Percentiles rank a stretch among this genome's conserved stretches.
These are phyloP conservation scores for Rhodinocichla rosea DNA, from an alignment of 2,113 vertebrate genomes.

Conservation along the genomic window DNA sequence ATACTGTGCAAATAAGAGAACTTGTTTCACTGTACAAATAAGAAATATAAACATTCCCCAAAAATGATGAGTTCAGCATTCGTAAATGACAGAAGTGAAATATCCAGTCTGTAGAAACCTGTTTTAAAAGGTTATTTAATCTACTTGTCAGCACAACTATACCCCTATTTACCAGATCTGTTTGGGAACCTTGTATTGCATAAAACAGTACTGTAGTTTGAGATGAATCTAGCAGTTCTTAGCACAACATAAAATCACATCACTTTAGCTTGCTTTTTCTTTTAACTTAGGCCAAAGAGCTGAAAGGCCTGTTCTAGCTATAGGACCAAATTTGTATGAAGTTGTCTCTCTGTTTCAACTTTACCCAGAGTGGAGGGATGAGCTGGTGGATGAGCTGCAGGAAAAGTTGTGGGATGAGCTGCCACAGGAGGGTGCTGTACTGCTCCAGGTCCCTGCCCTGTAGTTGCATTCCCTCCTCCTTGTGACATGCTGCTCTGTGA, in stretches of 20 bases:
- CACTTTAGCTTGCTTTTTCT: not conserved
- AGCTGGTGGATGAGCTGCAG: slow-evolving; percentile 53
- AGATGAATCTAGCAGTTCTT: not conserved
- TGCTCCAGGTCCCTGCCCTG: slow-evolving; percentile 75
- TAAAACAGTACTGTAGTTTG: not conserved
- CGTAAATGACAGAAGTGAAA: not conserved
- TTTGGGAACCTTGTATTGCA: not conserved
- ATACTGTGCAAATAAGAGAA: not conserved
- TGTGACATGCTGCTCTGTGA: slow-evolving; percentile 83
- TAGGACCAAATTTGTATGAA: not conserved
- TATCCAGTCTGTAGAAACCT: not conserved
- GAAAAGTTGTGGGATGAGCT: slow-evolving; percentile 79
- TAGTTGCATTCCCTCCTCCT: slow-evolving; percentile 58
- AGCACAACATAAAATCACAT: not conserved
- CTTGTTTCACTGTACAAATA: not conserved
- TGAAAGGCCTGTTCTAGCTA: not conserved
- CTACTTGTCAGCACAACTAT: not conserved
- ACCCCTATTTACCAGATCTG: not conserved
- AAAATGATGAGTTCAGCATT: not conserved
- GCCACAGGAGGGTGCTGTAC: slow-evolving; percentile 81
- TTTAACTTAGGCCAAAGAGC: not conserved
- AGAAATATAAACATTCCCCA: not conserved
- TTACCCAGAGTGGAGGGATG: slow-evolving; percentile 59
- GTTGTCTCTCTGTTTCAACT: not conserved
- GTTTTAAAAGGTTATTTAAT: not conserved